phyloP scores from a whole-genome alignment of 1,140 invertebrate species.

The Drosophila rufa region DNA sequence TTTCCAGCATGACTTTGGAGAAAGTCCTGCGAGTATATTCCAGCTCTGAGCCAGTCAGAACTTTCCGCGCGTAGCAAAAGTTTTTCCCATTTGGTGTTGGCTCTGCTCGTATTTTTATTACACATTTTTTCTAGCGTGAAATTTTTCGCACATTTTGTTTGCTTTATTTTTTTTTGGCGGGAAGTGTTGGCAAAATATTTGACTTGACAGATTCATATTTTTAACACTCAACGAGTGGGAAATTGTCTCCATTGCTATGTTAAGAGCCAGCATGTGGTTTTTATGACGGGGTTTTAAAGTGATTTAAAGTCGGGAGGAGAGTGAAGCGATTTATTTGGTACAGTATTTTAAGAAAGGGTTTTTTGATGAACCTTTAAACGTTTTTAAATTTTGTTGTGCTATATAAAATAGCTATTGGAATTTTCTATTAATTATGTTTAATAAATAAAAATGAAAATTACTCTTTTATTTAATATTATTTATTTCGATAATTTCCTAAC shows the following conservation, averaged over 20 bases:
- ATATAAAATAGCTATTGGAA: too few species aligned
- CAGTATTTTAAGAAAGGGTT: background rate
- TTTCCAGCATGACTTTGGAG: slow-evolving; percentile 66
- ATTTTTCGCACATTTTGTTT: slow-evolving; percentile 37
- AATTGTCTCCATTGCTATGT: background rate
- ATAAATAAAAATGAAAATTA: too few species aligned
- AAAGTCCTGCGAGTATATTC: slow-evolving; percentile 28
- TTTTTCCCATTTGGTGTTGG: slow-evolving; percentile 63
- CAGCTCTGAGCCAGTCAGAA: slow-evolving; percentile 7
- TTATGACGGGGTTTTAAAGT: background rate
- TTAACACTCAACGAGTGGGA: slow-evolving; percentile 14
- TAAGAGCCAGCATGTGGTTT: background rate
- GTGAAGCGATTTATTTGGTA: background rate
- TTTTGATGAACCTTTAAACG: background rate
- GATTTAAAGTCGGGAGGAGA: background rate
- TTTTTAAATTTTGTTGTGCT: background rate
- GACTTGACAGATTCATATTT: slow-evolving; percentile 39
- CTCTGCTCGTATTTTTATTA: slow-evolving; percentile 59
- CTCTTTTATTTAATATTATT: too few species aligned
- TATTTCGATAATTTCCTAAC: too few species aligned
- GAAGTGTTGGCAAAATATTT: slow-evolving; percentile 61
- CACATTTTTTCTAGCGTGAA: slow-evolving; percentile 13
- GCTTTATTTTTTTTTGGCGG: slow-evolving; percentile 12
- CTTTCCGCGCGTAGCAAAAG: slow-evolving; percentile 48
- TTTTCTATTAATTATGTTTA: background rate